phyloP scores from a whole-genome alignment of 2,113 vertebrate genomes.

The Haliaeetus leucogaster region DNA sequence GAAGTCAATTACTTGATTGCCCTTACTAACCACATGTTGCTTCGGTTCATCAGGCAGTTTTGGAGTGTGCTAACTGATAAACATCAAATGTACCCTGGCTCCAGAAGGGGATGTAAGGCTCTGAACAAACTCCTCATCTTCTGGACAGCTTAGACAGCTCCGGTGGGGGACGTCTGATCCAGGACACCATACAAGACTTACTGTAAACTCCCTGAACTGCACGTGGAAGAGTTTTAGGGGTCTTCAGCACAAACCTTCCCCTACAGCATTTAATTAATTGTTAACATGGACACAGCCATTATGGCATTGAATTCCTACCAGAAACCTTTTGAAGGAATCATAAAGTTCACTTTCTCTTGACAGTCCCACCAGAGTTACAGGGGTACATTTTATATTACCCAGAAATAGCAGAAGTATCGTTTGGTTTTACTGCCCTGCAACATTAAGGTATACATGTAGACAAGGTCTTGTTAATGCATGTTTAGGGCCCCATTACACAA shows the following conservation, averaged over 20 bases:
- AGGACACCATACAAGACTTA: not conserved
- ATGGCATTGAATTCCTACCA: not conserved
- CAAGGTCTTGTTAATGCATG: too few relatives aligned
- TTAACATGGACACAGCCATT: not conserved
- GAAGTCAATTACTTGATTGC: not conserved
- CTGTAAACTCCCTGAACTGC: not conserved
- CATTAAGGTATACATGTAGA: not conserved
- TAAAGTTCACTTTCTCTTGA: not conserved
- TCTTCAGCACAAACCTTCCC: not conserved
- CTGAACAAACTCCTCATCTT: not conserved
- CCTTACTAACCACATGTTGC: not conserved
- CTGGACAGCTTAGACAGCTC: not conserved
- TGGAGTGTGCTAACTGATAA: not conserved
- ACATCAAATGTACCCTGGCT: not conserved
- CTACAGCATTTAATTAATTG: not conserved
- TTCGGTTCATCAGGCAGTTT: not conserved
- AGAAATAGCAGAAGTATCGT: not conserved
- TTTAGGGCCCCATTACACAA: not conserved
- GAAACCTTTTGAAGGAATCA: not conserved
- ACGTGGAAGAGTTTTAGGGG: fast-evolving
- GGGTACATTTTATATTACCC: not conserved
- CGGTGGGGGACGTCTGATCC: not conserved
- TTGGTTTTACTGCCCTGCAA: not conserved
- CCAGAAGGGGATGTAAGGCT: not conserved
- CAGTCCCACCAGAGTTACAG: not conserved